Conservation (phyloP, 1,140 invertebrate genomes). For the Potamilus streckersoni region DNA sequence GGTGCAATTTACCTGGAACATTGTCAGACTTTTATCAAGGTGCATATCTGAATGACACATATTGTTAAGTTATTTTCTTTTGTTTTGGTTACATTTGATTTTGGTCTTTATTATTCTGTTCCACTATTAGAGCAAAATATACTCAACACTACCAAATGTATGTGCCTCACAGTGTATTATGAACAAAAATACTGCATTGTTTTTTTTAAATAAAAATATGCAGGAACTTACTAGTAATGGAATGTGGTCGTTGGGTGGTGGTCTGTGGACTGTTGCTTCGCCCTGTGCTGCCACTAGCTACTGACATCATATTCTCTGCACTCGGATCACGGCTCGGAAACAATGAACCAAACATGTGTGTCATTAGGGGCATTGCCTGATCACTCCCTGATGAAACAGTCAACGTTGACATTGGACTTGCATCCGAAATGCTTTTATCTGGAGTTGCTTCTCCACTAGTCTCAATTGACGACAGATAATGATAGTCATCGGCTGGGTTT, state of each 20-base stretch:
- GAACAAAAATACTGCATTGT: background rate
- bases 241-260: constrained; percentile 76
- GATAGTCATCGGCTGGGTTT: constrained; percentile 15
- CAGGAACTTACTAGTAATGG: constrained; percentile 78
- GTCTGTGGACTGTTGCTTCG: constrained; percentile 79
- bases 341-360: constrained; percentile 43
- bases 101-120: too few relatives aligned
- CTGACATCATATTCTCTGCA: constrained; percentile 81
- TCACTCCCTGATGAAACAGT: constrained; percentile 76
- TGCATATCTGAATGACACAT: too few relatives aligned
- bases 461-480: constrained; percentile 75
- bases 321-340: constrained; percentile 37
- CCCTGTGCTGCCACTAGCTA: constrained; percentile 72
- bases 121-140: too few relatives aligned
- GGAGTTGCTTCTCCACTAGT: constrained; percentile 77
- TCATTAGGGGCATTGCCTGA: constrained; percentile 67
- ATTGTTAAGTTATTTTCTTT: too few relatives aligned
- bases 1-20: too few relatives aligned
- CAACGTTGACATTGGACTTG: constrained; percentile 87
- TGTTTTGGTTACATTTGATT: too few relatives aligned
- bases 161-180: too few relatives aligned
- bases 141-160: too few relatives aligned
- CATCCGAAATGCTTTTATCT: constrained; percentile 78
- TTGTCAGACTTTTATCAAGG: too few relatives aligned
- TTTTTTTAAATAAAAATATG: background rate